Percentiles rank a stretch among this genome's conserved stretches.
Conservation (phyloP, 35 echinoderm and acorn worm genomes). For the Ptychodera flava region DNA sequence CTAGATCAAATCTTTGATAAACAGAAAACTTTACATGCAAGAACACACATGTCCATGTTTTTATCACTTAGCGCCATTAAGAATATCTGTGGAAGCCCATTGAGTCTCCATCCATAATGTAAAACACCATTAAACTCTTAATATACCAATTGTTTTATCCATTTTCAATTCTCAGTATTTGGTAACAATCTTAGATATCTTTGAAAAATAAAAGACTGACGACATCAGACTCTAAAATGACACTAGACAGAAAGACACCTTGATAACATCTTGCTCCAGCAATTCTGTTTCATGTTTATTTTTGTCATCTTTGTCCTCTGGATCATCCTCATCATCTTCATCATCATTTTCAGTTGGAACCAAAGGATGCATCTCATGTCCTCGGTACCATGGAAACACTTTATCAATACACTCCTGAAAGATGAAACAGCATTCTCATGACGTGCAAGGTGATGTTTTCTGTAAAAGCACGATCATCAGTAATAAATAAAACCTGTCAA, state of each 20-base stretch:
- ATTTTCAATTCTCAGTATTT: too few species aligned
- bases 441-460: too few species aligned
- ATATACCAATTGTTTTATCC: too few species aligned
- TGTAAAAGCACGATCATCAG: neutral
- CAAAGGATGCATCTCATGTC: conserved; percentile 55
- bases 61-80: conserved; percentile 51
- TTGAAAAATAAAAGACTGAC: too few species aligned
- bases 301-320: conserved; percentile 48
- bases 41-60: conserved; percentile 48
- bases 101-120: too few species aligned
- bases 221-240: neutral
- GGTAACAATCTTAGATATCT: too few species aligned
- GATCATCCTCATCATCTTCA: conserved; percentile 43
- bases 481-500: neutral
- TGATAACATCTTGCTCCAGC: conserved; percentile 68
- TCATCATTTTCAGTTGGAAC: conserved; percentile 18
- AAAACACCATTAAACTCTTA: too few species aligned
- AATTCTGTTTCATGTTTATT: conserved; percentile 75
- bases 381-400: conserved; percentile 65
- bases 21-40: conserved; percentile 58
- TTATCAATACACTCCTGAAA: conserved; percentile 64
- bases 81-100: conserved; percentile 71
- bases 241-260: conserved; percentile 38
- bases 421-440: too few species aligned
- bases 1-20: conserved; percentile 51